A percentile compares a stretch with the other conserved stretches of the same genome.
Conservation (phyloP, 2,888 invertebrate genomes). For the Scrobipalpa atriplicella region DNA sequence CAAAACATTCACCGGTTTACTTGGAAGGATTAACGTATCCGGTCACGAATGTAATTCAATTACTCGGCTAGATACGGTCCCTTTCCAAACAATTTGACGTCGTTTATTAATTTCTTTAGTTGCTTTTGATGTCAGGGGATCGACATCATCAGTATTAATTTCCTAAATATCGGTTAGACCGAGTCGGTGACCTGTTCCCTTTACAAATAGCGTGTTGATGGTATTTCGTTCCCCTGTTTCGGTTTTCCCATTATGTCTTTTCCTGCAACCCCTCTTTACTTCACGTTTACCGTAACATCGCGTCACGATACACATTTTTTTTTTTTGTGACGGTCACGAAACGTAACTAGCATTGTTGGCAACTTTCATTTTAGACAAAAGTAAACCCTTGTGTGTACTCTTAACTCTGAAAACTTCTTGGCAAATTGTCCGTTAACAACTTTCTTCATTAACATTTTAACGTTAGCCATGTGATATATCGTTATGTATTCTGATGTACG, state of each 20-base stretch:
- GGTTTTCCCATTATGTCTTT: constrained; percentile 42
- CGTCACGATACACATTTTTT: neutral
- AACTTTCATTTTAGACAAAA: constrained; percentile 7
- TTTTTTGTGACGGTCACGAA: constrained; percentile 5
- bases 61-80: constrained; percentile 47
- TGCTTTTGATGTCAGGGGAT: constrained; percentile 1
- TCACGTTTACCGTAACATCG: constrained; percentile 19
- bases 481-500: neutral
- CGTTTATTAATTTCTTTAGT: constrained; percentile 27
- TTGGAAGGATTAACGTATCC: constrained; percentile 47
- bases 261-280: constrained; percentile 37
- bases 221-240: constrained; percentile 44
- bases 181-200: constrained; percentile 44
- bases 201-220: constrained; percentile 44
- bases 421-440: constrained; percentile 18
- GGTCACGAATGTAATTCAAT: constrained; percentile 57
- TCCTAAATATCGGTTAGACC: constrained; percentile 5
- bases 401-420: neutral
- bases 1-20: constrained; percentile 45
- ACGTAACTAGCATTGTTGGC: neutral
- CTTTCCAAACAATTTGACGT: constrained; percentile 38
- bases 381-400: constrained; percentile 3
- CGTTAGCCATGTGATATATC: no score
- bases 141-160: constrained; percentile 20
- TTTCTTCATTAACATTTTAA: constrained; percentile 27